These are phyloP conservation scores for Ceyx erithaca DNA, from an alignment of 2,797 vertebrate species.

Conservation along the genomic window DNA sequence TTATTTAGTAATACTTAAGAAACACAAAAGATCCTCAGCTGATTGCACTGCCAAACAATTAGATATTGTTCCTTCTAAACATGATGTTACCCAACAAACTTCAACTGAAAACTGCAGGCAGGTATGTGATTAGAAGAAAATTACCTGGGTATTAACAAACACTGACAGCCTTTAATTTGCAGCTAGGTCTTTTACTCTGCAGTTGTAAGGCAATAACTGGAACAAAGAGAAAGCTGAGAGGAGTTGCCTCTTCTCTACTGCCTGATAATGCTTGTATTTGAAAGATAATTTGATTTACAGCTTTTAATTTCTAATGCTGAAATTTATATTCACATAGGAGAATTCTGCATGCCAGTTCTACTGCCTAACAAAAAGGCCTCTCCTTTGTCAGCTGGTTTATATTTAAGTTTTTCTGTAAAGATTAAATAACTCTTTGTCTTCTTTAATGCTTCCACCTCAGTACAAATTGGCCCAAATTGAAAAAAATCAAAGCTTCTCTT, in stretches of 20 bases:
- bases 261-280: neutral
- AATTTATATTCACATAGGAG: neutral
- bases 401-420: neutral
- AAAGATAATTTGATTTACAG: neutral
- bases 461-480: neutral
- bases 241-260: neutral
- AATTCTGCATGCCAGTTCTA: neutral
- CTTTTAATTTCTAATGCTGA: neutral
- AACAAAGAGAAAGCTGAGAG: neutral
- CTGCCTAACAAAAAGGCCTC: neutral
- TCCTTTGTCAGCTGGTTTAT: neutral
- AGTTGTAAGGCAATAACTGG: neutral
- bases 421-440: neutral
- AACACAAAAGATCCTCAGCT: neutral
- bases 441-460: neutral
- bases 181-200: neutral
- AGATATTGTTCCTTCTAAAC: neutral
- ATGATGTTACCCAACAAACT: neutral
- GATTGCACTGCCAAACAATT: neutral
- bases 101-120: neutral
- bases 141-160: neutral
- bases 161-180: neutral
- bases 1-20: neutral
- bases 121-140: neutral
- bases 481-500: neutral